Evolutionary conservation across 1,140 invertebrate species (phyloP), one percentile per base, ranked within the genome.

Genomic region (Cotesia chilonis): DNA sequence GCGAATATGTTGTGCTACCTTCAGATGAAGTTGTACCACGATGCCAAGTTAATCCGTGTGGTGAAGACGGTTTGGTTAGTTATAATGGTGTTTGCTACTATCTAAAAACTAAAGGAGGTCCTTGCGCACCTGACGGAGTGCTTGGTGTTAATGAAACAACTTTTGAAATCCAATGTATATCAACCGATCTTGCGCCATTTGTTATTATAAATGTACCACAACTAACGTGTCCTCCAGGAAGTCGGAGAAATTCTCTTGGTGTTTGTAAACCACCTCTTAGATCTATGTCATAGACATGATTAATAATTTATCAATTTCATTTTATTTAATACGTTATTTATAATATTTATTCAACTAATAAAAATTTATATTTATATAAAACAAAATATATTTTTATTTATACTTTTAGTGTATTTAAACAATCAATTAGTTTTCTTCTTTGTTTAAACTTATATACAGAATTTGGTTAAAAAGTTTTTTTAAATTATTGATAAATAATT

Each of bases 31-130:
- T 86, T 0, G 83, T 89, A 35, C 90, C 92, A 0, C 83, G 85
- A 64, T 93, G 92, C 76, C 82, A 82, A 2, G 72, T 70, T 4
- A 93, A 93, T 85, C 88, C 88, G 0, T 93, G 92, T 75, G 9
- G 28, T 4, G 70, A 74, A 0, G 87, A 89, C 69, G 85, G 85
- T 0, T 72, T 80, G 10, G 90, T 92, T 0, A 64, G 73, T 12
- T 90, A 87, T 61, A 84, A 88, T 10, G 83, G 80, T 0, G 79
- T 75, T 7, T 92, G 91, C 74, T 86, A 88, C 68, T 36, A 74
- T 54, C 77, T 92, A 3, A 85, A 85, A 17, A 78, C 81, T 4
- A 79, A 35, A 60, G 77, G 78, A 3, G 82, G 64, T 14, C 85
- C 87, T 7, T 91, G 89, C 77, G 77, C 68, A 1, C 28, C 68